Evolutionary conservation across 2,797 vertebrate species (phyloP).

Genomic region (Halcyon badia): DNA sequence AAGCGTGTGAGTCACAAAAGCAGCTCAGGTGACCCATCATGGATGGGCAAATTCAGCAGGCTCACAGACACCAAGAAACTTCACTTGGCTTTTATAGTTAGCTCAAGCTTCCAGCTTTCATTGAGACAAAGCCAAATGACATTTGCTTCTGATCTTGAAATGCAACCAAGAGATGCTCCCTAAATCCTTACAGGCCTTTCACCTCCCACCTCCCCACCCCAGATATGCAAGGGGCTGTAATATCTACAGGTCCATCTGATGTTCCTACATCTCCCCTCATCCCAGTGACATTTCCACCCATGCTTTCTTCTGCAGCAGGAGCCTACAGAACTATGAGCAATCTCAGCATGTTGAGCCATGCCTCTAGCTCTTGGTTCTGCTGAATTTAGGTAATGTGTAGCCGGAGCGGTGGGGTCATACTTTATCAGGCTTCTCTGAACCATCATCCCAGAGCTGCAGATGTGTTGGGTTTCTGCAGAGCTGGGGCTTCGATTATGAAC

Average conservation of each 20-base stretch:
- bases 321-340: not conserved
- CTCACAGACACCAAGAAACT: not conserved
- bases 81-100: fast-evolving
- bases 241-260: not conserved
- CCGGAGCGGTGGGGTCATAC: too few species aligned
- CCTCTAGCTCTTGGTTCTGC: not conserved
- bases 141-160: not conserved
- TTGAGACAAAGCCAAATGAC: not conserved
- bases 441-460: not conserved
- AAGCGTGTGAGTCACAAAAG: not conserved
- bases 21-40: not conserved
- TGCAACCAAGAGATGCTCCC: not conserved
- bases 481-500: not conserved
- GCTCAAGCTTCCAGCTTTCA: not conserved
- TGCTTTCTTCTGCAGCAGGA: not conserved
- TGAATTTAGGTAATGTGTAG: not conserved
- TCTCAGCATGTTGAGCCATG: fast-evolving
- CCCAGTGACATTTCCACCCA: not conserved
- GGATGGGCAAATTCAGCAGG: not conserved
- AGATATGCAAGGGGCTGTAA: not conserved
- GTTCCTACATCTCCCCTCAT: not conserved
- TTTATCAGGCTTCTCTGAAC: not conserved
- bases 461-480: not conserved
- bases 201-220: not conserved
- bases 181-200: not conserved